A percentile compares a stretch with the other conserved stretches of the same genome.
phyloP scores from a whole-genome alignment of 2,888 invertebrate species.

The Ophioninae sp. region DNA sequence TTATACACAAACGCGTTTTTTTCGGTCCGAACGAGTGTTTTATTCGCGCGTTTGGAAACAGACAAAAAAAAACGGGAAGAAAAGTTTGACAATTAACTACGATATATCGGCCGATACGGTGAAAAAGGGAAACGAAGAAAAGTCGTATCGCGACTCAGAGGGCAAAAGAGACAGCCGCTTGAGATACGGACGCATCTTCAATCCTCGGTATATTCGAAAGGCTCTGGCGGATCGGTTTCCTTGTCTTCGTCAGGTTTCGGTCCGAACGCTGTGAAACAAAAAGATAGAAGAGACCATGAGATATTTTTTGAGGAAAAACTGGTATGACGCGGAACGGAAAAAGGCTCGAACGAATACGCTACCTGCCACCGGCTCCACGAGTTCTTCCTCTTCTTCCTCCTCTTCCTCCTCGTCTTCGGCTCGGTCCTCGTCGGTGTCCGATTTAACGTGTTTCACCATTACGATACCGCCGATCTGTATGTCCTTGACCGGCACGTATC shows the following conservation, averaged over 20 bases:
- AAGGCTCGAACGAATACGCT: constrained; percentile 53
- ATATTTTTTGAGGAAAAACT: neutral
- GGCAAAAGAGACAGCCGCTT: constrained; percentile 3
- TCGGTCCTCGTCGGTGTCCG: constrained; percentile 89
- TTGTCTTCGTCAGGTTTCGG: constrained; percentile 96
- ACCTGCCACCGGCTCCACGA: constrained; percentile 95
- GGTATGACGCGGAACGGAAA: neutral
- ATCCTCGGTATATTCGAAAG: constrained; percentile 97
- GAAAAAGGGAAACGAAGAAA: constrained; percentile 14
- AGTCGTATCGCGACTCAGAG: constrained; percentile 15
- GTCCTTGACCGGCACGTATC: constrained; percentile 94
- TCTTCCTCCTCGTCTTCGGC: constrained; percentile 84
- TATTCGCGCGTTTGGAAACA: constrained; percentile 56
- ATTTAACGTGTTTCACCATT: constrained; percentile 93
- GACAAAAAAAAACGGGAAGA: neutral
- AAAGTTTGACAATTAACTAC: constrained; percentile 44
- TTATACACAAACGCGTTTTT: no score
- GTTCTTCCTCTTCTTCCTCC: constrained; percentile 85
- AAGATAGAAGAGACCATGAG: constrained; percentile 1
- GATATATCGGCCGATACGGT: constrained; percentile 29
- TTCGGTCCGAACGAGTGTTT: constrained; percentile 29
- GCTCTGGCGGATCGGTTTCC: constrained; percentile 98
- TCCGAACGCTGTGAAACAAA: constrained; percentile 86
- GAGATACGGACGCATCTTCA: constrained; percentile 76
- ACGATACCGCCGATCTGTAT: constrained; percentile 97